A percentile compares a stretch with the other conserved stretches of the same genome.
Evolutionary conservation across 2,888 invertebrate species (phyloP).

Genomic region (Drosophila differens): DNA sequence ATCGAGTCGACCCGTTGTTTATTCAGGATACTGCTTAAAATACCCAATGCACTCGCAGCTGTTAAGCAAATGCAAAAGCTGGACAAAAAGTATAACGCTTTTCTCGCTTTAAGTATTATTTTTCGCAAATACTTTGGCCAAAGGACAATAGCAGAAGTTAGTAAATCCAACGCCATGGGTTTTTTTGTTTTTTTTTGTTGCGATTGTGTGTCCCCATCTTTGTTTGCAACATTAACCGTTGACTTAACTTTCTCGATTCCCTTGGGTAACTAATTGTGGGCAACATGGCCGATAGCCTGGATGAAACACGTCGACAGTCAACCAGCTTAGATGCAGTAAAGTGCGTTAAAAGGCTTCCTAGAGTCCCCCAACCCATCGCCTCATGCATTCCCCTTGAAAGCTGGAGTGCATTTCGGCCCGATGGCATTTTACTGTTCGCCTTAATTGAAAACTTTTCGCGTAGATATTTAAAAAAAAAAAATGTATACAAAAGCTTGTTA

Average conservation of each 20-base stretch:
- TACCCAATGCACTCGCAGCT: slow-evolving; percentile 29
- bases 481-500: slow-evolving; percentile 25
- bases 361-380: not conserved
- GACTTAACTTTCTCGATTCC: slow-evolving; percentile 24
- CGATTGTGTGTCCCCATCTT: slow-evolving; percentile 20
- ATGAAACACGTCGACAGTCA: slow-evolving; percentile 55
- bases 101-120: slow-evolving; percentile 61
- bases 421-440: slow-evolving; percentile 70
- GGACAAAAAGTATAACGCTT: slow-evolving; percentile 6
- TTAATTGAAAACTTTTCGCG: slow-evolving; percentile 77
- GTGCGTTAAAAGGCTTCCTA: slow-evolving; percentile 62
- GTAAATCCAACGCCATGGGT: slow-evolving; percentile 51
- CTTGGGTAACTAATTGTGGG: slow-evolving; percentile 68
- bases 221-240: slow-evolving; percentile 37
- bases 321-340: slow-evolving; percentile 15
- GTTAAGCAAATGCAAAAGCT: slow-evolving; percentile 25
- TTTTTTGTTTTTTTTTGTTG: not conserved
- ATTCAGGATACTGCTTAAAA: slow-evolving; percentile 25
- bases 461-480: slow-evolving; percentile 66
- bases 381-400: not conserved
- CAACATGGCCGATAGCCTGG: slow-evolving; percentile 60
- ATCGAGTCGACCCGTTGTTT: not conserved
- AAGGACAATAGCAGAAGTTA: slow-evolving; percentile 52
- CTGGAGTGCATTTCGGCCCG: slow-evolving; percentile 50
- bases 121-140: slow-evolving; percentile 46